Evolutionary conservation across 2,113 vertebrate species (phyloP), one percentile per base, ranked within the genome.

Genomic region (Conger conger): DNA sequence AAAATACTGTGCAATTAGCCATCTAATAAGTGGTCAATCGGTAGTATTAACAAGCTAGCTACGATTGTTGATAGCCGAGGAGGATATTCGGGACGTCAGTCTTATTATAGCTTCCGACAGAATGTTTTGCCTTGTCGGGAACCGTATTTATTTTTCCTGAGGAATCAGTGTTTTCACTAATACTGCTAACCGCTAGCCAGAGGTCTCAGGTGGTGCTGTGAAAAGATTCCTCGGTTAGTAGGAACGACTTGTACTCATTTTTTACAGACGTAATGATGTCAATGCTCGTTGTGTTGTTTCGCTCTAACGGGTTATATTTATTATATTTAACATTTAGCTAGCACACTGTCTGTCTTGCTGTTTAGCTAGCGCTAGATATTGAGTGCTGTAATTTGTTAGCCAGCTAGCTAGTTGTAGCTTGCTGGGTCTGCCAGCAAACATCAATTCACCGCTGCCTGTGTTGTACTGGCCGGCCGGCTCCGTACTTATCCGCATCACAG

Each of bases 1-100:
- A 89, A 91, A 91, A 92, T 85, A 90, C 86, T 77, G 87, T 86
- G 88, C 86, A 86, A 83, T 84, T 83, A 87, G 78, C 86, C n/a
- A 68, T 68, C 86, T 30, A 87, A 82, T 88, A 89, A 89, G 91
- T 86, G 85, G 35, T 73, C 80, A 84, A 89, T 77, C 1, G 73
- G 73, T 77, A 20, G 17, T 18, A 89, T 84, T 16, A 36, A n/a
- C 17, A 23, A 40, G n/a, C 42, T 84, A 33, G 45, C 63, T 57
- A 23, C 16, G 35, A 37, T n/a, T 57, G 17, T 23, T 30, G 81
- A 76, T 27, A 23, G 76, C 45, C 18, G 40, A 35, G 40, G 30
- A 68, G 13, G 18, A 17, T 82, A 84, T 78, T 77, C 76, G 68
- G 85, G 57, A 40, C 78, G 33, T 33, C 73, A 30, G 15, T 77